Evolutionary conservation across 2,797 vertebrate genomes (phyloP).

Genomic region (Cheirogaleus major): DNA sequence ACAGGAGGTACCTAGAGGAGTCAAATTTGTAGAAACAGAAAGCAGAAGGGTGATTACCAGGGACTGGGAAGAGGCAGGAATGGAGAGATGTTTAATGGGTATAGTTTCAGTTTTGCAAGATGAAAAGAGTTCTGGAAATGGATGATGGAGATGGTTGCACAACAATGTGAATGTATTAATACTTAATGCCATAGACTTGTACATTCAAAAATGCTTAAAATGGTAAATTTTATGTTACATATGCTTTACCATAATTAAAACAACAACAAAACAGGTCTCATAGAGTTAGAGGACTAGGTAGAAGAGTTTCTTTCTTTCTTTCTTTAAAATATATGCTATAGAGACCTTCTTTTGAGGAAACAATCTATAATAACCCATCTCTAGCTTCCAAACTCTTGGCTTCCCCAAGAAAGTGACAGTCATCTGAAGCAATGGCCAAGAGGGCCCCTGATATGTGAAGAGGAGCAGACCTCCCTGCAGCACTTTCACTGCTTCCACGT

Average conservation of each 20-base stretch:
- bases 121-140: neutral
- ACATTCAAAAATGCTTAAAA: neutral
- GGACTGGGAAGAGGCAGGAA: neutral
- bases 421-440: neutral
- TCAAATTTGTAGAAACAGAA: neutral
- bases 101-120: neutral
- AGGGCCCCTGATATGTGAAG: neutral
- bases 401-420: neutral
- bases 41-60: neutral
- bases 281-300: neutral
- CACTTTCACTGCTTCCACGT: neutral
- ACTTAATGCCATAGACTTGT: neutral
- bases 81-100: neutral
- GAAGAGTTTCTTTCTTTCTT: neutral
- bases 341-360: neutral
- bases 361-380: neutral
- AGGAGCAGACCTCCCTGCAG: fast-evolving
- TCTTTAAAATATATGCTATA: neutral
- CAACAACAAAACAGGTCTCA: neutral
- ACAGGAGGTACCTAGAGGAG: neutral
- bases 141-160: neutral
- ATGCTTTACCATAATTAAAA: neutral
- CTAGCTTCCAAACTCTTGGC: neutral
- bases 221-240: neutral
- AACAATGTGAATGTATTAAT: neutral